Conservation (phyloP, 1,140 invertebrate species). For the Diploscapter pachys region DNA sequence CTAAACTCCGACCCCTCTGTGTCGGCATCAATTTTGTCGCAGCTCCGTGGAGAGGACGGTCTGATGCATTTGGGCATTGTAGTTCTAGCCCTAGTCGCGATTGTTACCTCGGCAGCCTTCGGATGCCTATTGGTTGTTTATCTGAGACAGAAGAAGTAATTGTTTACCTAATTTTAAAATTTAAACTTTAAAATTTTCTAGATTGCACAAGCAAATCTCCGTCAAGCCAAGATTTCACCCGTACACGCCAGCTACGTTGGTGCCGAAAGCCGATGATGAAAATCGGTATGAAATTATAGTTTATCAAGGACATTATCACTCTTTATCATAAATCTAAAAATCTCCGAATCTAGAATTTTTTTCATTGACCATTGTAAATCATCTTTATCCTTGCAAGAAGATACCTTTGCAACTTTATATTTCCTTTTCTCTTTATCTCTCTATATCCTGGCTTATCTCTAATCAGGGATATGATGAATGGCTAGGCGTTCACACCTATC, state of each 20-base stretch:
- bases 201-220: conserved; percentile 23
- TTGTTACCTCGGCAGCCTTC: conserved; percentile 28
- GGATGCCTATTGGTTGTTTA: conserved; percentile 24
- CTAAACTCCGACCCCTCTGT: conserved; percentile 1
- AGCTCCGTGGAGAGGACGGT: conserved; percentile 18
- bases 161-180: not conserved
- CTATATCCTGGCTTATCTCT: too few relatives aligned
- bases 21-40: conserved; percentile 4
- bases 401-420: too few relatives aligned
- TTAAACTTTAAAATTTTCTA: too few relatives aligned
- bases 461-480: too few relatives aligned
- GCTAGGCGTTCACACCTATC: too few relatives aligned
- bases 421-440: too few relatives aligned
- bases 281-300: conserved; percentile 4
- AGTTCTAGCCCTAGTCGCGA: conserved; percentile 27
- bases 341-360: too few relatives aligned
- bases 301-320: too few relatives aligned
- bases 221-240: conserved; percentile 33
- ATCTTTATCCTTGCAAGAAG: too few relatives aligned
- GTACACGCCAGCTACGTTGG: conserved; percentile 22
- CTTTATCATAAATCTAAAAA: too few relatives aligned
- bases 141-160: conserved; percentile 32
- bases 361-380: too few relatives aligned
- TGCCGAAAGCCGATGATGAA: conserved; percentile 28
- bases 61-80: conserved; percentile 24